phyloP scores from a whole-genome alignment of 2,888 invertebrate species.

The Ryuthela nishihirai region DNA sequence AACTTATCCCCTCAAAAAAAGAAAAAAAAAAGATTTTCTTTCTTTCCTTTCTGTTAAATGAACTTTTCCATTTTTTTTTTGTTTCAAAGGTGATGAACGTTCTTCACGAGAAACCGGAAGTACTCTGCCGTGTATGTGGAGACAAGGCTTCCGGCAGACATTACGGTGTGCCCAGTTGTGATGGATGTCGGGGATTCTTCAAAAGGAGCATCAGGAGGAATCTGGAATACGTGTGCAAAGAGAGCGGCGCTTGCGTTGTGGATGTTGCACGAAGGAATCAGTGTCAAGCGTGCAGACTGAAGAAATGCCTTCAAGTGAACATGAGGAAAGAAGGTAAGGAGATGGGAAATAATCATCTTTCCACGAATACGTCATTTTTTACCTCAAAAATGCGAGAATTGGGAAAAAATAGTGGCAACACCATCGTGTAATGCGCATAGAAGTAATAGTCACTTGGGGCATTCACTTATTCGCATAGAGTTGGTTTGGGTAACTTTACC shows the following conservation, averaged over 20 bases:
- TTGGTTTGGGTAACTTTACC: too few relatives aligned
- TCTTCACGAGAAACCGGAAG: slow-evolving; percentile 18
- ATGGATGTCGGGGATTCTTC: slow-evolving; percentile 77
- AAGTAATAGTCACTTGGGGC: too few relatives aligned
- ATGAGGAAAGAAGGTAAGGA: slow-evolving; percentile 93
- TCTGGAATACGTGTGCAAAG: slow-evolving; percentile 87
- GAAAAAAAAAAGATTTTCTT: too few relatives aligned
- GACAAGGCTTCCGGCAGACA: slow-evolving; percentile 58
- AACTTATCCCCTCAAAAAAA: too few relatives aligned
- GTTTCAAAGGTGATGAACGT: background rate
- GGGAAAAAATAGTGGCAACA: too few relatives aligned
- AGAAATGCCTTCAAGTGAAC: slow-evolving; percentile 81
- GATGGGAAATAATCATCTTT: too few relatives aligned
- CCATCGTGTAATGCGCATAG: too few relatives aligned
- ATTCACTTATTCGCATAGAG: too few relatives aligned
- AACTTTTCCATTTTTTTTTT: too few relatives aligned
- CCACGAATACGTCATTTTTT: too few relatives aligned
- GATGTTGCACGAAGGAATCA: slow-evolving; percentile 90
- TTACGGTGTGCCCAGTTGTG: slow-evolving; percentile 56
- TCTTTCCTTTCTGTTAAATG: too few relatives aligned
- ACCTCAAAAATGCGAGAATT: too few relatives aligned
- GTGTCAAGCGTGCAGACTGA: slow-evolving; percentile 89
- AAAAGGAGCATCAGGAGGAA: slow-evolving; percentile 84
- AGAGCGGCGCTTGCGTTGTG: slow-evolving; percentile 78
- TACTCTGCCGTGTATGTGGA: slow-evolving; percentile 52